Conservation (phyloP, 1,140 invertebrate species). For the Drosophila cardini region DNA sequence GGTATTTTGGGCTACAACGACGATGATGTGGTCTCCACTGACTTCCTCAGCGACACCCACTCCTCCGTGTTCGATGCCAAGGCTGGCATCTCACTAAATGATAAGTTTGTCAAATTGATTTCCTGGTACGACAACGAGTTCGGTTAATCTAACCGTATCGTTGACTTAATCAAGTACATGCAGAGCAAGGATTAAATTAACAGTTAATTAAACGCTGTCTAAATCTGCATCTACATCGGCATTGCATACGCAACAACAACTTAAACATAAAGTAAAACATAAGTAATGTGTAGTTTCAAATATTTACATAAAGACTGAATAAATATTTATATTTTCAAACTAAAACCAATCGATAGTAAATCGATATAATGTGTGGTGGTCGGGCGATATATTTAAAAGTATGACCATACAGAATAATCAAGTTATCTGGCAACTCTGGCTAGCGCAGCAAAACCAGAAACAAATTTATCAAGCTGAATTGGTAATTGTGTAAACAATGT, state of each 20-base stretch:
- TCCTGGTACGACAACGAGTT: conserved; percentile 99
- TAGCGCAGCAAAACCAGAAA: background rate
- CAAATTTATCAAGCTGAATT: background rate
- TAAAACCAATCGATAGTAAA: background rate
- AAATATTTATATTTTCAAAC: background rate
- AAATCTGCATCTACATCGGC: conserved; percentile 18
- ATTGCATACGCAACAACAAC: background rate
- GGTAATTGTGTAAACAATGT: background rate
- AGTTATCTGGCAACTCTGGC: background rate
- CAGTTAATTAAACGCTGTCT: background rate
- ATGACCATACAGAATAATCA: background rate
- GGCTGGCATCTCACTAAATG: conserved; percentile 95
- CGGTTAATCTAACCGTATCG: conserved; percentile 96
- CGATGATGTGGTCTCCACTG: conserved; percentile 96
- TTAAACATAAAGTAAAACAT: too few species aligned
- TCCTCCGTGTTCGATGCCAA: conserved; percentile 98
- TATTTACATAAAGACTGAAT: background rate
- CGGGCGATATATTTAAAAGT: background rate
- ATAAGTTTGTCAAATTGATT: conserved; percentile 95
- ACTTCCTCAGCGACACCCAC: conserved; percentile 94
- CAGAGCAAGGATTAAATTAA: conserved; percentile 85
- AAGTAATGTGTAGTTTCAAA: too few species aligned
- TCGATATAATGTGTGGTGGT: background rate
- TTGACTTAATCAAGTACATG: conserved; percentile 98
- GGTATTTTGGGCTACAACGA: conserved; percentile 97